phyloP scores from a whole-genome alignment of 1,140 invertebrate species.

The Ips typographus region DNA sequence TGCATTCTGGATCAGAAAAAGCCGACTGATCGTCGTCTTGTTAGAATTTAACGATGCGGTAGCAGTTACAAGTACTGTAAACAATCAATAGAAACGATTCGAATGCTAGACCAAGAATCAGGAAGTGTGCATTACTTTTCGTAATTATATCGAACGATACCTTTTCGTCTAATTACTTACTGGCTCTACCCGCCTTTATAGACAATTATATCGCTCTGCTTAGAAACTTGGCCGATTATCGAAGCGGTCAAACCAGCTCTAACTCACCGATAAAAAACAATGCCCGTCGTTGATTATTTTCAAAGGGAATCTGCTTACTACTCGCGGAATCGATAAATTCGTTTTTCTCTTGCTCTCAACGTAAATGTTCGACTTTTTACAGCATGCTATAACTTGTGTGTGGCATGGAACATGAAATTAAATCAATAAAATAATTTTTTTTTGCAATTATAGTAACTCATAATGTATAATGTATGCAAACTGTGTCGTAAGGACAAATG shows the following conservation, averaged over 20 bases:
- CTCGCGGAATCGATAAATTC: slow-evolving; percentile 14
- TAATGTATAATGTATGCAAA: too few species aligned
- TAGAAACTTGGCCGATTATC: slow-evolving; percentile 14
- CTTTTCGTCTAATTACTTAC: slow-evolving; percentile 21
- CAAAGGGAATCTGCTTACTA: neutral
- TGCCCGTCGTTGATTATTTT: slow-evolving; percentile 17
- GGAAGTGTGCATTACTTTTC: slow-evolving; percentile 14
- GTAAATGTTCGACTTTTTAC: too few species aligned
- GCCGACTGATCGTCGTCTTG: too few species aligned
- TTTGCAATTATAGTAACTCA: too few species aligned
- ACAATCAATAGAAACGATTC: slow-evolving; percentile 18
- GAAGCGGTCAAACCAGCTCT: slow-evolving; percentile 15
- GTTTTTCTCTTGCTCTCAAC: neutral
- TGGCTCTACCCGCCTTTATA: slow-evolving; percentile 11
- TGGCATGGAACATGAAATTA: too few species aligned
- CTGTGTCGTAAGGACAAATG: too few species aligned
- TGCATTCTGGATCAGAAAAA: too few species aligned
- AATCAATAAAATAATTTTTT: too few species aligned
- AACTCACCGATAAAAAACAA: slow-evolving; percentile 5
- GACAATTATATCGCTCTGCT: slow-evolving; percentile 8
- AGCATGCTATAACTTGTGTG: too few species aligned
- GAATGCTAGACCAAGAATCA: neutral
- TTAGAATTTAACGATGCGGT: too few species aligned
- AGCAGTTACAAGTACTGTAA: too few species aligned
- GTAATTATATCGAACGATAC: slow-evolving; percentile 7